phyloP scores from a whole-genome alignment of 1,140 invertebrate genomes.

The Pachypsylla venusta region DNA sequence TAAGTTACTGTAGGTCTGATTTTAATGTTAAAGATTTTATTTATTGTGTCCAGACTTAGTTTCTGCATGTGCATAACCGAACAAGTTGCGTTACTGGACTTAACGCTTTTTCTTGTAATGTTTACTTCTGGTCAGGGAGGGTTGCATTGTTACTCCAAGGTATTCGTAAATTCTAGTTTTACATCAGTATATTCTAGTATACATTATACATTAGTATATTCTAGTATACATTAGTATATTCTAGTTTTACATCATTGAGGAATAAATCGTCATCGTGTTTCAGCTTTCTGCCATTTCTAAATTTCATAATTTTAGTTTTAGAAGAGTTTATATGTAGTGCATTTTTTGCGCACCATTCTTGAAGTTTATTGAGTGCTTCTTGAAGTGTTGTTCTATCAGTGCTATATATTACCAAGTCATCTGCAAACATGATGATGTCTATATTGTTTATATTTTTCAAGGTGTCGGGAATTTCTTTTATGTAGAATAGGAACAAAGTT shows the following conservation, averaged over 20 bases:
- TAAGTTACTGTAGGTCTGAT: neutral
- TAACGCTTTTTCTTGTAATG: neutral
- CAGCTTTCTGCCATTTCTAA: neutral
- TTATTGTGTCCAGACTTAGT: neutral
- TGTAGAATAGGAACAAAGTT: neutral
- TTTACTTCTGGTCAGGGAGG: neutral
- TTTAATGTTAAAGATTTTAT: neutral
- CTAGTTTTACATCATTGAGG: neutral
- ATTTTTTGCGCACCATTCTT: neutral
- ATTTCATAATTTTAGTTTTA: neutral
- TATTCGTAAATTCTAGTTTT: no score
- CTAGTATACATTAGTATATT: constrained; percentile 4
- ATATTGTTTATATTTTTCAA: neutral
- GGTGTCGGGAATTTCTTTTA: neutral
- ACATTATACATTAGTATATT: no score
- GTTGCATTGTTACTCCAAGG: neutral
- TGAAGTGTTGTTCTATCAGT: neutral
- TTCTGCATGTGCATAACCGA: neutral
- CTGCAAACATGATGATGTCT: neutral
- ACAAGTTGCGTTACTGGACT: neutral
- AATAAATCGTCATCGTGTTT: neutral
- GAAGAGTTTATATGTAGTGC: neutral
- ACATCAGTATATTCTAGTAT: no score
- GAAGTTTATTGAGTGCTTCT: neutral
- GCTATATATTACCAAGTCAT: neutral